These are phyloP conservation scores for Dicentrarchus labrax DNA, from an alignment of 2,113 vertebrate species.

Conservation along the genomic window DNA sequence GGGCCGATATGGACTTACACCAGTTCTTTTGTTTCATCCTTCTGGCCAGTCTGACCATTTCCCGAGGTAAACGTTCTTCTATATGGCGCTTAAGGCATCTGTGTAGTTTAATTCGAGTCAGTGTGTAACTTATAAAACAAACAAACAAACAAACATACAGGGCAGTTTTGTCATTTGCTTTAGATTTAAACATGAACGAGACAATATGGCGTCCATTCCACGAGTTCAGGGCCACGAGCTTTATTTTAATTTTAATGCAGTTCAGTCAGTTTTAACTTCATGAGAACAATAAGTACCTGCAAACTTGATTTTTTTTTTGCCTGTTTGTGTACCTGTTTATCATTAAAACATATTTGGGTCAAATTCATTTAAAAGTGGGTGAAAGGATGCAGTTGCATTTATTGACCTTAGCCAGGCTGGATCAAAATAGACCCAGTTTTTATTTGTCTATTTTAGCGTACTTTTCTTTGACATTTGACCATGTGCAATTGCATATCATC, in stretches of 20 bases:
- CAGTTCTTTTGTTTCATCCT: constrained; percentile 37
- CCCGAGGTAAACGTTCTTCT: constrained; percentile 57
- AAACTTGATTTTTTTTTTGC: background rate
- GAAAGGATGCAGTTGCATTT: background rate
- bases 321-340: background rate
- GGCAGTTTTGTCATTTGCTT: background rate
- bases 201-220: background rate
- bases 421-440: background rate
- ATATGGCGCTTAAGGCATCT: background rate
- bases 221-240: too few relatives aligned
- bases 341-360: background rate
- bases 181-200: background rate
- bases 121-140: background rate
- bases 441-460: background rate
- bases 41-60: constrained; percentile 29
- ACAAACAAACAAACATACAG: background rate
- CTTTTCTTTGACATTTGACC: background rate
- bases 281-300: too few relatives aligned
- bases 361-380: background rate
- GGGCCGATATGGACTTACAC: constrained; percentile 64
- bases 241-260: background rate
- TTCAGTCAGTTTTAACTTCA: background rate
- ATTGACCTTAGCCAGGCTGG: background rate
- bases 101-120: background rate
- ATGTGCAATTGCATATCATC: too few relatives aligned